phyloP scores from a whole-genome alignment of 2,797 vertebrate genomes.

The Eulemur mongoz region DNA sequence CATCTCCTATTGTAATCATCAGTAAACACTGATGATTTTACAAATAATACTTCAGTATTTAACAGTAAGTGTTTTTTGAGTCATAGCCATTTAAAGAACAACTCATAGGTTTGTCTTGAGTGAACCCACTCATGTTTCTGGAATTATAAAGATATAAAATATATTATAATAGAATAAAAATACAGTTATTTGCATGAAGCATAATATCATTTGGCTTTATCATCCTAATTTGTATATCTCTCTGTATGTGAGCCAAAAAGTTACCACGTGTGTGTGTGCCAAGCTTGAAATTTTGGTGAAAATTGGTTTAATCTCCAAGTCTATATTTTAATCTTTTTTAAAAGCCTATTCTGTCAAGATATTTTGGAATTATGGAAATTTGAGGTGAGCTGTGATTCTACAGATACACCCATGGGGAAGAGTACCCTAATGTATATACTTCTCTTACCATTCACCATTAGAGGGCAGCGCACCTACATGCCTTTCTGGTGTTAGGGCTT shows the following conservation, averaged over 20 bases:
- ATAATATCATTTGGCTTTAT: slow-evolving; percentile 7
- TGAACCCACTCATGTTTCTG: slow-evolving; percentile 17
- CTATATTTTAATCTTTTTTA: slow-evolving; percentile 17
- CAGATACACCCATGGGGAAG: background rate
- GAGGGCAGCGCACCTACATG: background rate
- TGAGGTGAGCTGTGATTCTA: background rate
- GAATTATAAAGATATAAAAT: slow-evolving; percentile 25
- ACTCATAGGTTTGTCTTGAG: background rate
- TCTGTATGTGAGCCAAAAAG: background rate
- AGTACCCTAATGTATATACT: background rate
- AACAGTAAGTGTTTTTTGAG: slow-evolving; percentile 43
- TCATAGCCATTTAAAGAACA: background rate
- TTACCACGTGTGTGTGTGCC: background rate
- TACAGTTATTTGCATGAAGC: slow-evolving; percentile 32
- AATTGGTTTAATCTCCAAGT: background rate
- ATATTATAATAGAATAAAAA: background rate
- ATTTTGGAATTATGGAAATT: slow-evolving; percentile 33
- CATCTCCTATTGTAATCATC: slow-evolving; percentile 32
- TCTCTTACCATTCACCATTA: slow-evolving; percentile 27
- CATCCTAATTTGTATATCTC: background rate
- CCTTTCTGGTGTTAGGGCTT: background rate
- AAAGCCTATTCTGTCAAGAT: slow-evolving; percentile 26
- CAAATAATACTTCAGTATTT: slow-evolving; percentile 17
- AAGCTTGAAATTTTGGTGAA: slow-evolving; percentile 48
- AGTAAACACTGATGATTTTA: slow-evolving; percentile 34